A percentile compares a stretch with the other conserved stretches of the same genome.
Conservation (phyloP, 2,113 vertebrate genomes). For the Sphaerodactylus townsendi region DNA sequence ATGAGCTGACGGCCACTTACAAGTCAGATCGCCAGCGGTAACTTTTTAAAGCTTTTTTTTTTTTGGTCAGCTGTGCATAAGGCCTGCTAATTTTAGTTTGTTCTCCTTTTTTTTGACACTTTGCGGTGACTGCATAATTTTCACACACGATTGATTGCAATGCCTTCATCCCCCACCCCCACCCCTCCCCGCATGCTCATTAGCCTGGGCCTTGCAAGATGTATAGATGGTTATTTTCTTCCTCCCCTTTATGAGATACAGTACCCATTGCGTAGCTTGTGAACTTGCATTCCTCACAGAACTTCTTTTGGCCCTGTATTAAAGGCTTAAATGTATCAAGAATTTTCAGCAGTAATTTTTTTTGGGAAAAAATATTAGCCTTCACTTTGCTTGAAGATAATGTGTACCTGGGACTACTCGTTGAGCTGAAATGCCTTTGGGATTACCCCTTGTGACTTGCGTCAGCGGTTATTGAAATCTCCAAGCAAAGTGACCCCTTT, state of each 20-base stretch:
- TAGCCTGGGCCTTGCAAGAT: constrained; percentile 16
- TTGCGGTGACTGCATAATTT: constrained; percentile 43
- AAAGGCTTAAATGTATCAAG: constrained; percentile 27
- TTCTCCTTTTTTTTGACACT: constrained; percentile 40
- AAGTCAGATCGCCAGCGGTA: constrained; percentile 99
- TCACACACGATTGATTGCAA: constrained; percentile 14
- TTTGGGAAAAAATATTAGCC: background rate
- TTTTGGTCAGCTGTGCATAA: constrained; percentile 73
- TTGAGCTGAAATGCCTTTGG: background rate
- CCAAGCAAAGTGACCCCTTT: constrained; percentile 8
- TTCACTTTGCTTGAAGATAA: background rate
- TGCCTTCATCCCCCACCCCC: background rate
- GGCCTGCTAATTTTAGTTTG: constrained; percentile 41
- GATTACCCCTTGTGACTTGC: background rate
- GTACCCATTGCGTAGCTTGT: constrained; percentile 3
- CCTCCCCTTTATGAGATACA: constrained; percentile 8
- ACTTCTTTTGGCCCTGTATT: background rate
- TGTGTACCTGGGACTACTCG: accelerated
- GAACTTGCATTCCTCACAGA: constrained; percentile 3
- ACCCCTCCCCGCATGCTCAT: constrained; percentile 2
- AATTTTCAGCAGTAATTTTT: background rate
- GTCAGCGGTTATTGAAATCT: background rate
- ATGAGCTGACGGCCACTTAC: constrained; percentile 98
- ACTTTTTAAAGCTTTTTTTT: constrained; percentile 82
- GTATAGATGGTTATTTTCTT: constrained; percentile 18